Percentiles rank a stretch among this genome's conserved stretches.
phyloP scores from a whole-genome alignment of 2,888 invertebrate genomes.

The Pyralis farinalis region DNA sequence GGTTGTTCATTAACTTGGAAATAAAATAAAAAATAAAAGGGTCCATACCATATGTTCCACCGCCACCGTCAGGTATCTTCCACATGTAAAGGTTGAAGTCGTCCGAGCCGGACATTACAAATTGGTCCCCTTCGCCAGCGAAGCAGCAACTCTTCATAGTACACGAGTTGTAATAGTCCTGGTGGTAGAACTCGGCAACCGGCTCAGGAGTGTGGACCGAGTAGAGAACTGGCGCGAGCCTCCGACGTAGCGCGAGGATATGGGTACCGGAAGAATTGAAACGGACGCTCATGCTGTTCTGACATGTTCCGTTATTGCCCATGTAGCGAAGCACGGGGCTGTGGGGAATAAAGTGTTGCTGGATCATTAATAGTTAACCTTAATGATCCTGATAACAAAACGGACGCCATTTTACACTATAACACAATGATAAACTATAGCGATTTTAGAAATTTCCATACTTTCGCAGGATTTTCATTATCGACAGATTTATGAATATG shows the following conservation, averaged over 20 bases:
- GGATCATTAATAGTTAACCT: no score
- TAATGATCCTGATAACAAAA: no score
- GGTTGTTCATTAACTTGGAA: no score
- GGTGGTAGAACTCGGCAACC: slow-evolving; percentile 93
- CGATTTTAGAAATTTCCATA: no score
- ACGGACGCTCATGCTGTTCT: slow-evolving; percentile 95
- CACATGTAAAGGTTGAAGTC: slow-evolving; percentile 97
- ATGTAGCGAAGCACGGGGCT: slow-evolving; percentile 88
- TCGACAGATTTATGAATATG: no score
- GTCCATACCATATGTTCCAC: slow-evolving; percentile 51
- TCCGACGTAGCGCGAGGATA: slow-evolving; percentile 90
- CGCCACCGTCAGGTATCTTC: slow-evolving; percentile 88
- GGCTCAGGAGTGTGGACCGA: slow-evolving; percentile 84
- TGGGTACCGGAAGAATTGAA: slow-evolving; percentile 90
- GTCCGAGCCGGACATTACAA: slow-evolving; percentile 95
- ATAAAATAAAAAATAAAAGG: no score
- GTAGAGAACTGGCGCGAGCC: slow-evolving; percentile 93
- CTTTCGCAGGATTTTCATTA: no score
- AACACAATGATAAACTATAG: no score
- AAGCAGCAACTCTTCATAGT: slow-evolving; percentile 99
- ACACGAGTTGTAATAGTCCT: slow-evolving; percentile 96
- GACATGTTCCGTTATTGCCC: slow-evolving; percentile 78
- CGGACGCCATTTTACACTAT: no score
- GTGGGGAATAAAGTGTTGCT: slow-evolving; percentile 15
- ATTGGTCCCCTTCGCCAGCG: slow-evolving; percentile 94